Evolutionary conservation across 2,888 invertebrate species (phyloP).

Genomic region (Melanargia galathea): DNA sequence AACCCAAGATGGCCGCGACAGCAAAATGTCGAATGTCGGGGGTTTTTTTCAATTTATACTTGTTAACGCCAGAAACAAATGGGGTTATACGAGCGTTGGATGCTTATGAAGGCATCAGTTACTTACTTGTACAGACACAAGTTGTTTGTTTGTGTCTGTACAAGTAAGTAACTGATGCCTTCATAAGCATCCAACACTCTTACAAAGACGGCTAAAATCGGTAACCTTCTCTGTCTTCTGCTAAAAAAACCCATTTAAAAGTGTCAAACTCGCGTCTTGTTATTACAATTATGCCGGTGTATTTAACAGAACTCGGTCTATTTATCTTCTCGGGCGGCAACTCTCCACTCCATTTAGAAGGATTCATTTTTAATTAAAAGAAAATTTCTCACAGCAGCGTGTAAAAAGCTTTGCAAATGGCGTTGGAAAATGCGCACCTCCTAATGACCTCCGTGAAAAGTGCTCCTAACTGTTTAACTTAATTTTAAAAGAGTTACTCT

Average conservation of each 20-base stretch:
- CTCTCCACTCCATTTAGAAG: constrained; percentile 21
- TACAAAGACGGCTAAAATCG: too few relatives aligned
- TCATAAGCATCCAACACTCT: too few relatives aligned
- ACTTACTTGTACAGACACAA: too few relatives aligned
- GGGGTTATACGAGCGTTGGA: too few relatives aligned
- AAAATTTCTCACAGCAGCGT: constrained; percentile 26
- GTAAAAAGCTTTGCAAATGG: constrained; percentile 19
- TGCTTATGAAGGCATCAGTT: too few relatives aligned
- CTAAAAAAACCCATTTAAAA: neutral
- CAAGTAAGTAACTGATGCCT: too few relatives aligned
- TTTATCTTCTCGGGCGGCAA: constrained; percentile 14
- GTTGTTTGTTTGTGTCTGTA: too few relatives aligned
- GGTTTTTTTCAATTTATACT: too few relatives aligned
- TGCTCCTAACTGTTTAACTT: constrained; percentile 26
- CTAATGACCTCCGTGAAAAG: constrained; percentile 29
- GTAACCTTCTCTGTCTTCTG: too few relatives aligned
- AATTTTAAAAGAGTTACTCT: constrained; percentile 28
- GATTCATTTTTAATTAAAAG: constrained; percentile 30
- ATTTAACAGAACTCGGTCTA: constrained; percentile 13
- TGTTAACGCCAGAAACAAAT: too few relatives aligned
- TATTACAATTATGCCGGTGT: constrained; percentile 13
- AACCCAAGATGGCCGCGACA: too few relatives aligned
- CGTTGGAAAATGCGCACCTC: constrained; percentile 11
- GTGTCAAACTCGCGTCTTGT: constrained; percentile 3
- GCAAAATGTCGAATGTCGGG: too few relatives aligned